These are phyloP conservation scores for Progne subis DNA, from an alignment of 2,113 vertebrate genomes.

Conservation along the genomic window DNA sequence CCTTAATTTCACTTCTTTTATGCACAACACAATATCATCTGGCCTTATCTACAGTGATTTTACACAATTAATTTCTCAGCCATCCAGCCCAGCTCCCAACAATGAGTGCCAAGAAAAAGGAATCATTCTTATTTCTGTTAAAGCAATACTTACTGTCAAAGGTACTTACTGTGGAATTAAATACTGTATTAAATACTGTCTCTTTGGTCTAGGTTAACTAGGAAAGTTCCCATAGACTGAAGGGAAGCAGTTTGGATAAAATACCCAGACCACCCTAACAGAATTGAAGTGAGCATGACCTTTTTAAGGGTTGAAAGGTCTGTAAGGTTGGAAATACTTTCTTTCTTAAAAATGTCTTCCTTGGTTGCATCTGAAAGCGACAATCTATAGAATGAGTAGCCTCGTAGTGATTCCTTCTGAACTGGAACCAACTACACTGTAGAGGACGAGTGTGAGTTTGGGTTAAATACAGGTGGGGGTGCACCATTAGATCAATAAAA, in stretches of 20 bases:
- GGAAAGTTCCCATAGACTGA: not conserved
- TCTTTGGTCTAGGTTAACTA: not conserved
- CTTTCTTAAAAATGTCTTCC: not conserved
- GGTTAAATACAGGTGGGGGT: not conserved
- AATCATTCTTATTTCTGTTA: not conserved
- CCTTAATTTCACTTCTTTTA: not conserved
- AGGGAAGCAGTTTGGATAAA: not conserved
- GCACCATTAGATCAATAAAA: not conserved
- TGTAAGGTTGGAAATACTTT: not conserved
- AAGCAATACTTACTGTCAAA: not conserved
- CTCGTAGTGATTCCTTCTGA: not conserved
- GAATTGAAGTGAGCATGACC: not conserved
- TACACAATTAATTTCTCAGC: not conserved
- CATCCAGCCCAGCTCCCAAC: not conserved
- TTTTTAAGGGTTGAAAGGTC: not conserved
- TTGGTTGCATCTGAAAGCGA: not conserved
- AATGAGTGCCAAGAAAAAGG: not conserved
- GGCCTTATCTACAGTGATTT: not conserved
- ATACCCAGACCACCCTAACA: not conserved
- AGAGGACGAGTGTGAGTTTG: not conserved
- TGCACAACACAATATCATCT: not conserved
- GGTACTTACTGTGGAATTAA: not conserved
- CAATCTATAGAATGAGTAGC: fast-evolving
- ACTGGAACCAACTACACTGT: not conserved
- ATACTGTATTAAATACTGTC: not conserved